These are phyloP conservation scores for Aleiodes sp. DNA, from an alignment of 1,140 invertebrate species.

Conservation along the genomic window DNA sequence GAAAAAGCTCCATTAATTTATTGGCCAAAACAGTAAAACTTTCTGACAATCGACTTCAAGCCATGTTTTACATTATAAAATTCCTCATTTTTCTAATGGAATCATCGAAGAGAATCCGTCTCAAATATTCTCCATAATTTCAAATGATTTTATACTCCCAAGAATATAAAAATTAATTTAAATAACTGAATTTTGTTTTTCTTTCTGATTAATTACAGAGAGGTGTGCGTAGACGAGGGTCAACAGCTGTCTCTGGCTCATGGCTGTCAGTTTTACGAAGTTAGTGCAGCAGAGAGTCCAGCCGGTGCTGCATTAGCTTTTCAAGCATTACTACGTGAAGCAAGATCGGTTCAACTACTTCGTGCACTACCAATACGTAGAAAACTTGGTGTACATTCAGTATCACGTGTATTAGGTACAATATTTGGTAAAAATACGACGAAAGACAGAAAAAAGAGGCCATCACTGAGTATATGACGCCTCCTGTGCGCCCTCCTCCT, in stretches of 20 bases:
- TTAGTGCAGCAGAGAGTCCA: conserved; percentile 83
- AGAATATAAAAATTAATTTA: not conserved
- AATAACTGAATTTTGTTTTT: conserved; percentile 23
- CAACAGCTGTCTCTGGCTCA: conserved; percentile 80
- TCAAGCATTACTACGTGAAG: conserved; percentile 79
- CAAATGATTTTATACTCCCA: no score
- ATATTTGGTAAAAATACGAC: conserved; percentile 82
- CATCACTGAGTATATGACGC: conserved; percentile 76
- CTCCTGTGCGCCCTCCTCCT: conserved; percentile 59
- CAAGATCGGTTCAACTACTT: conserved; percentile 76
- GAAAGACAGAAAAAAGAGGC: conserved; percentile 78
- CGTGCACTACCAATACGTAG: conserved; percentile 75
- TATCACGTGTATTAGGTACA: conserved; percentile 80
- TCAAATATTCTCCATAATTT: no score
- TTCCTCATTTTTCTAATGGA: no score
- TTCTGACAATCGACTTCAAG: no score
- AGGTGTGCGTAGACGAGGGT: conserved; percentile 82
- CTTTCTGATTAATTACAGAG: conserved; percentile 68
- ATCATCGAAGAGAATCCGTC: no score
- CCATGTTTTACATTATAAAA: no score
- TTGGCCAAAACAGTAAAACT: no score
- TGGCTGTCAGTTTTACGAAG: conserved; percentile 86
- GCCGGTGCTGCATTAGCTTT: conserved; percentile 82
- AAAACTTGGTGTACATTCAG: conserved; percentile 80
- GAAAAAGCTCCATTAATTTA: no score